These are phyloP conservation scores for Hypsopygia costalis DNA, from an alignment of 2,888 invertebrate genomes.

Conservation along the genomic window DNA sequence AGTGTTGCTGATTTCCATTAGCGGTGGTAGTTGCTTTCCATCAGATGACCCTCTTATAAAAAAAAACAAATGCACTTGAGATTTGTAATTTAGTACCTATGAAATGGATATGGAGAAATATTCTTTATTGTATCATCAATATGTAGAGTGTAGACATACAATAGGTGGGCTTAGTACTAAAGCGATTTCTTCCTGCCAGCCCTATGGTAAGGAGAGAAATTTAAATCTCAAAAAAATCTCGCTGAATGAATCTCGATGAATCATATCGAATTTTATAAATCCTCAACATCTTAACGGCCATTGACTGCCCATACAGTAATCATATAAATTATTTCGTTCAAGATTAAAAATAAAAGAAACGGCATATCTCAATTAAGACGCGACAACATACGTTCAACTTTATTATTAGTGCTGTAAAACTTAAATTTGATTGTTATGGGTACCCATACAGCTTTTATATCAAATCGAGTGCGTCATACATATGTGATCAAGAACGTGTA, in stretches of 20 bases:
- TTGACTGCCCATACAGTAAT: constrained; percentile 5
- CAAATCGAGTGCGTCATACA: constrained; percentile 26
- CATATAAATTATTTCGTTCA: constrained; percentile 3
- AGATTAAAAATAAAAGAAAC: background rate
- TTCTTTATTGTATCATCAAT: too few species aligned
- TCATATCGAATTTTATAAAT: background rate
- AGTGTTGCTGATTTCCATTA: too few species aligned
- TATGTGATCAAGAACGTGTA: constrained; percentile 61
- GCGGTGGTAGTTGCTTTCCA: too few species aligned
- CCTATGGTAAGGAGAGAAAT: too few species aligned
- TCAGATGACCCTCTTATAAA: too few species aligned
- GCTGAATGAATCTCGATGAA: constrained; percentile 1
- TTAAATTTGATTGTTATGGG: background rate
- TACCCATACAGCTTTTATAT: background rate
- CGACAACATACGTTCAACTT: background rate
- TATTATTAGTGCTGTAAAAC: background rate
- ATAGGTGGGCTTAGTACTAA: too few species aligned
- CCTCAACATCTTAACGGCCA: background rate
- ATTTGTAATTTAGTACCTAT: too few species aligned
- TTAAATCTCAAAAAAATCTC: too few species aligned
- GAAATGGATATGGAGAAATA: too few species aligned
- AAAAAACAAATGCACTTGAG: too few species aligned
- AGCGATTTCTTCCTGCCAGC: too few species aligned
- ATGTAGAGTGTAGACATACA: too few species aligned
- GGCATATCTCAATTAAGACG: constrained; percentile 1